Percentiles rank a stretch among this genome's conserved stretches.
Evolutionary conservation across 37 sponge, comb jelly and placozoan genomes (phyloP).

Genomic region (Crambe crambe): DNA sequence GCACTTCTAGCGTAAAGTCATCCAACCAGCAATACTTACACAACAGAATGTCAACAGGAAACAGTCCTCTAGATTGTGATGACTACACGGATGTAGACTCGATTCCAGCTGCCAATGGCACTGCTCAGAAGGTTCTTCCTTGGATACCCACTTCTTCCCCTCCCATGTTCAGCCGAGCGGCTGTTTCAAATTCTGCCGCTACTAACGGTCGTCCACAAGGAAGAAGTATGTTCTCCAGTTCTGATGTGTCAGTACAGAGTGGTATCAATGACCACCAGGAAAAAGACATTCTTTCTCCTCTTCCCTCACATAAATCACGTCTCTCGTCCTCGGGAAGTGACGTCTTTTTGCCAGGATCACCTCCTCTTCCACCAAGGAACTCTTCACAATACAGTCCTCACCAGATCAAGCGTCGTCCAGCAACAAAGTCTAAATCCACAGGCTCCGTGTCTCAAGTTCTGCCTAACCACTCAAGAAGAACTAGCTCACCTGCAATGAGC

Average conservation of each 20-base stretch:
- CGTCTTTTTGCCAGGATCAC: not conserved
- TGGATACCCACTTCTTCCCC: not conserved
- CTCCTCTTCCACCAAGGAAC: not conserved
- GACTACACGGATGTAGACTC: not conserved
- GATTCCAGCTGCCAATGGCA: not conserved
- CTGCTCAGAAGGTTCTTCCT: not conserved
- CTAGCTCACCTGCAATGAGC: not conserved
- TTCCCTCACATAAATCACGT: not conserved
- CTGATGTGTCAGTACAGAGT: not conserved
- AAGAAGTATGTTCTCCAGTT: too few species aligned
- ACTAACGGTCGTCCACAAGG: too few species aligned
- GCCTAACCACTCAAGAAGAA: not conserved
- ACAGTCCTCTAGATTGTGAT: constrained; percentile 1
- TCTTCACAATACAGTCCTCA: not conserved
- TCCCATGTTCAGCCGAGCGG: not conserved
- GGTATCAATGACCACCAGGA: not conserved
- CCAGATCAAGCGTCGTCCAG: not conserved
- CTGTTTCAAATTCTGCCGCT: not conserved
- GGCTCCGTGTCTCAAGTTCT: not conserved
- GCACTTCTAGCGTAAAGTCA: too few species aligned
- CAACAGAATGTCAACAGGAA: not conserved
- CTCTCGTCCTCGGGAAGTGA: not conserved
- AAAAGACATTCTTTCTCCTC: not conserved
- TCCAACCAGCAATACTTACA: too few species aligned
- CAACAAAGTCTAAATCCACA: not conserved